Base-by-base conservation (phyloP, 2,888 invertebrate genomes). In the Pyrrhosoma nymphula region DNA sequence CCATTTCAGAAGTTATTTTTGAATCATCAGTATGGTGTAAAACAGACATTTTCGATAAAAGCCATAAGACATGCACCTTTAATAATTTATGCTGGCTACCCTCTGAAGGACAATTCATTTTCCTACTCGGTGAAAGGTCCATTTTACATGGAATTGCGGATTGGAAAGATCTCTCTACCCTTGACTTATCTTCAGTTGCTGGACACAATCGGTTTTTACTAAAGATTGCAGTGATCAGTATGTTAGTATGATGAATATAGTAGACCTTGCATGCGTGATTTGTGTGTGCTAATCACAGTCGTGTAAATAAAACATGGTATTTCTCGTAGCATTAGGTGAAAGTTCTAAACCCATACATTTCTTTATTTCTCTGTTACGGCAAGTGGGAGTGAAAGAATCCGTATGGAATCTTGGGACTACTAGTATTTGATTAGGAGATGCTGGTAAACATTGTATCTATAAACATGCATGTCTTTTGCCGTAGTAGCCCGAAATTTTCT, bases 21-120 rank as follows among this genome's bases (percentile, higher is more conserved):
- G 60, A n/a, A 0, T 95, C 95, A 47, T 95, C 95, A 0, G 63
- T 95, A 20, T 95, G 88, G 89, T 95, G 95, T 88, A 89, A 63
- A 23, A 39, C 26, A 0, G 95, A 93, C 55, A 23, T 30, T 3
- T 20, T 30, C 8, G 88, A 95, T 26, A 75, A 60, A 26, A 56
- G 39, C 56, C 75, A 89, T 20, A 95, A 69, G 60, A 75, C 69
- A 10, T 97, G 97, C 95, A 96, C 96, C 30, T 97, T 97, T 96
- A 95, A 96, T 63, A 97, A 97, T 96, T 95, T 97, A 47, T 97
- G 97, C 96, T 97, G 97, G 96, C 95, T 96, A n/a, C 96, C 97
- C 10, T 93, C 95, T 56, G 95, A 96, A 16, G 96, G 96, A 88
- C 96, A 96, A 30, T 97, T 97, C 96, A 96, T 97, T 16, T 97